Evolutionary conservation across 2,113 vertebrate species (phyloP), one percentile per base, ranked within the genome.

Genomic region (Holacanthus passer): DNA sequence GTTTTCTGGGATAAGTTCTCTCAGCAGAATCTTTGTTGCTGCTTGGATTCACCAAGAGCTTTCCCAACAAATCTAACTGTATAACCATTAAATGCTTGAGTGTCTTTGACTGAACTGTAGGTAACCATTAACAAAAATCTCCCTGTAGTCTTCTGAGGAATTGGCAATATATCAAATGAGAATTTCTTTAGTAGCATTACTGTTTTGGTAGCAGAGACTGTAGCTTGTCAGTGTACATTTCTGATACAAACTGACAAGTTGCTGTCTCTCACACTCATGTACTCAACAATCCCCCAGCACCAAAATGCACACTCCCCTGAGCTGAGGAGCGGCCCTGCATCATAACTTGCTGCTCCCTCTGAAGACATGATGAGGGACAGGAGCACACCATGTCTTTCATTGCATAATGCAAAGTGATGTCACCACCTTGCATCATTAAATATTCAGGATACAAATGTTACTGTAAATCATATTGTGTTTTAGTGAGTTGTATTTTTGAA

Each of bases 311-410:
- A 58, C 47, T 41, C 50, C 45, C 56, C 19, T 55, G 47, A 76
- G 31, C 73, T 65, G 47, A 69, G 79, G 52, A 62, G 35, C 71
- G 45, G 66, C n/a, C 37, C 31, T 82, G 73, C 58, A 64, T 64
- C 58, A 64, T 39, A 29, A 64, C 29, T 35, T 22, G 11, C 62
- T 11, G 79, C 55, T 67, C 7, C 32, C 48, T 68, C 39, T 73
- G 29, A 62, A 79, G 63, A 69, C 62, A 60, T 6, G 50, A 43
- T 31, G 43, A 67, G 31, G 43, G 63, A 69, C 63, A 56, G 39
- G n/a, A 75, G 35, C 70, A 56, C 37, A 47, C 7, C 7, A 29
- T n/a, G 14, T 41, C 43, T 60, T 22, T 19, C 27, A 27, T 65
- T 50, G n/a, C 19, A 31, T 73, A 55, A 72, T 47, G 58, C 31